These are phyloP conservation scores for Hydropsyche betteni DNA, from an alignment of 2,888 invertebrate species.

Conservation along the genomic window DNA sequence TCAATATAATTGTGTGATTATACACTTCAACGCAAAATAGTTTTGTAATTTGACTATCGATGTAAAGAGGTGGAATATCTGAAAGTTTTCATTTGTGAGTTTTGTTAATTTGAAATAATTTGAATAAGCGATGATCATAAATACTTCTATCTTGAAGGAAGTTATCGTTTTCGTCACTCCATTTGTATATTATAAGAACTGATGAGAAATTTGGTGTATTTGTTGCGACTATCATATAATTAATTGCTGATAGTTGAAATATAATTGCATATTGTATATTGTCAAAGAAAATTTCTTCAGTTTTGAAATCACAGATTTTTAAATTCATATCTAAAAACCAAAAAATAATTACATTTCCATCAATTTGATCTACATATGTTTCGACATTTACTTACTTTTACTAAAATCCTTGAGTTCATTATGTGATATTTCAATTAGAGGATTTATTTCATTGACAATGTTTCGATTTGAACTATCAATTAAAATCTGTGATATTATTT, in stretches of 20 bases:
- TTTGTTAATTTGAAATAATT: background rate
- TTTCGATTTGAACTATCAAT: constrained; percentile 52
- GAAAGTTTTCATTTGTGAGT: constrained; percentile 11
- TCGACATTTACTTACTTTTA: constrained; percentile 53
- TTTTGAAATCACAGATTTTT: constrained; percentile 30
- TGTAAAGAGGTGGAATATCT: constrained; percentile 21
- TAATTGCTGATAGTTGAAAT: background rate
- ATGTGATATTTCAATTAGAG: constrained; percentile 54
- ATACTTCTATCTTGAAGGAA: constrained; percentile 18
- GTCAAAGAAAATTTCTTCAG: constrained; percentile 13
- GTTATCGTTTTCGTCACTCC: background rate
- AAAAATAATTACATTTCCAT: background rate
- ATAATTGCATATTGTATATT: constrained; percentile 31
- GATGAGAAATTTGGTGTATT: constrained; percentile 30
- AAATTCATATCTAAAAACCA: constrained; percentile 8
- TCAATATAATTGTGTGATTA: constrained; percentile 10
- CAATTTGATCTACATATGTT: background rate
- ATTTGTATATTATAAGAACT: constrained; percentile 33
- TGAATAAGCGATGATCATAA: background rate
- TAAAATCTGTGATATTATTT: constrained; percentile 55
- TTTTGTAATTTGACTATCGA: constrained; percentile 21
- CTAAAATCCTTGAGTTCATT: constrained; percentile 55
- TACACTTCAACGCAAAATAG: constrained; percentile 25
- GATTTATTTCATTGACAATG: constrained; percentile 57
- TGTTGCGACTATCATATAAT: constrained; percentile 30